These are phyloP conservation scores for Nephrocerus scutellatus DNA, from an alignment of 2,888 invertebrate genomes.

Conservation along the genomic window DNA sequence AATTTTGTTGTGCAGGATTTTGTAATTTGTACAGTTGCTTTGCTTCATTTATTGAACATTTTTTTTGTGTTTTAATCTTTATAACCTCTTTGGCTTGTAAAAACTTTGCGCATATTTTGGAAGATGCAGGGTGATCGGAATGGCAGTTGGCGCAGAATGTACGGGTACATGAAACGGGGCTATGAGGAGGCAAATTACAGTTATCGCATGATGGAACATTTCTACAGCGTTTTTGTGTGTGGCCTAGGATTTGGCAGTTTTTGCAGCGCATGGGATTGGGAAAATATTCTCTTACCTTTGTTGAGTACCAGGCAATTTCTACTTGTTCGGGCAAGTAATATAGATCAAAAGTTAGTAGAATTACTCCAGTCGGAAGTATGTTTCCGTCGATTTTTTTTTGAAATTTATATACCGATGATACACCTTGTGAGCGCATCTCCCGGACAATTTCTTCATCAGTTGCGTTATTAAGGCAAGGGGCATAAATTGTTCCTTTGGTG, in stretches of 20 bases:
- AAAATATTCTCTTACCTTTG: slow-evolving; percentile 14
- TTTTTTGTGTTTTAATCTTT: slow-evolving; percentile 9
- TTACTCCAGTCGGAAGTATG: slow-evolving; percentile 8
- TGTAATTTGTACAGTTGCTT: too few relatives aligned
- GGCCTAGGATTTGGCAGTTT: slow-evolving; percentile 17
- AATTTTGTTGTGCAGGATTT: too few relatives aligned
- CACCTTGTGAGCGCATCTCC: slow-evolving; percentile 10
- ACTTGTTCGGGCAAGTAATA: slow-evolving; percentile 5
- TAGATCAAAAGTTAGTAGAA: slow-evolving; percentile 13
- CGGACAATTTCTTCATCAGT: slow-evolving; percentile 13
- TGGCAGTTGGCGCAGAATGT: slow-evolving; percentile 7
- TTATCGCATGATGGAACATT: slow-evolving; percentile 1
- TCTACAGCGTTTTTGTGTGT: slow-evolving; percentile 15
- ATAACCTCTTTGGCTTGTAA: slow-evolving; percentile 6
- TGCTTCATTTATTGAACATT: slow-evolving; percentile 9
- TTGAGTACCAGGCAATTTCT: slow-evolving; percentile 13
- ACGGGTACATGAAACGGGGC: slow-evolving; percentile 1
- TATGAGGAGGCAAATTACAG: slow-evolving; percentile 11
- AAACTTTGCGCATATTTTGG: slow-evolving; percentile 6
- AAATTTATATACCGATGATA: slow-evolving; percentile 7
- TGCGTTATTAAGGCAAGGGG: slow-evolving; percentile 12
- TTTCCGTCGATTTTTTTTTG: slow-evolving; percentile 5
- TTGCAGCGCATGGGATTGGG: slow-evolving; percentile 20
- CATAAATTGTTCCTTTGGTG: slow-evolving; percentile 15
- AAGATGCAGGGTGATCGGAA: slow-evolving; percentile 10